Conservation (phyloP, 1,140 invertebrate species). For the Sinonovacula constricta region DNA sequence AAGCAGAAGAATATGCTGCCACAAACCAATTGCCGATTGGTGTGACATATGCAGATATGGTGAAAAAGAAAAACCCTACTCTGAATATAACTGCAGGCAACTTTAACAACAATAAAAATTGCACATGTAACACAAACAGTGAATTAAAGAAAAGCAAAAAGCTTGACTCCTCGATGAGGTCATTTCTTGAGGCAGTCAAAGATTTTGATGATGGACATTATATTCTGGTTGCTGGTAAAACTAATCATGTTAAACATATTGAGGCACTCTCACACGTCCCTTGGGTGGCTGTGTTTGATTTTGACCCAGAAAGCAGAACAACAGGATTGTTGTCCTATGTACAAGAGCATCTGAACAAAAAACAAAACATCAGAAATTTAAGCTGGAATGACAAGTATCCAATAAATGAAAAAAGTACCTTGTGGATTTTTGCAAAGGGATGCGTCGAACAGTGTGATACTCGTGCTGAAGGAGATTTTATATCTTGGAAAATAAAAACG, state of each 20-base stretch:
- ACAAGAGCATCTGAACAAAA: conserved; percentile 48
- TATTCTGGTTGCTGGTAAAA: conserved; percentile 14
- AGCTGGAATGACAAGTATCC: conserved; percentile 45
- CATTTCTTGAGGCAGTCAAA: conserved; percentile 8
- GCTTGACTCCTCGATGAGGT: no score
- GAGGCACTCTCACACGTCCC: conserved; percentile 52
- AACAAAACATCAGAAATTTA: conserved; percentile 39
- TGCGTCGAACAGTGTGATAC: conserved; percentile 51
- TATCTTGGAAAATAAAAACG: conserved; percentile 49
- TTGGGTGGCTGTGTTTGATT: conserved; percentile 64
- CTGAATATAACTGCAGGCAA: no score
- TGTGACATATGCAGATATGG: no score
- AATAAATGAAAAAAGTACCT: conserved; percentile 51
- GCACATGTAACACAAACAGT: no score
- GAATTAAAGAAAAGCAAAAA: no score
- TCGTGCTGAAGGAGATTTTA: conserved; percentile 10
- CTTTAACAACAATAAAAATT: no score
- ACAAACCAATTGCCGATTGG: no score
- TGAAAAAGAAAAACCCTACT: no score
- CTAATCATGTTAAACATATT: background rate
- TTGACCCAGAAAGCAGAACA: conserved; percentile 55
- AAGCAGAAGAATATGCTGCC: no score
- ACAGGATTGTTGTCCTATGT: conserved; percentile 48
- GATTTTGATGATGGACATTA: conserved; percentile 22
- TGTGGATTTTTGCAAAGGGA: conserved; percentile 60